Base-by-base conservation (phyloP, 35 echinoderm and acorn worm genomes). In the Holothuria glaberrima region DNA sequence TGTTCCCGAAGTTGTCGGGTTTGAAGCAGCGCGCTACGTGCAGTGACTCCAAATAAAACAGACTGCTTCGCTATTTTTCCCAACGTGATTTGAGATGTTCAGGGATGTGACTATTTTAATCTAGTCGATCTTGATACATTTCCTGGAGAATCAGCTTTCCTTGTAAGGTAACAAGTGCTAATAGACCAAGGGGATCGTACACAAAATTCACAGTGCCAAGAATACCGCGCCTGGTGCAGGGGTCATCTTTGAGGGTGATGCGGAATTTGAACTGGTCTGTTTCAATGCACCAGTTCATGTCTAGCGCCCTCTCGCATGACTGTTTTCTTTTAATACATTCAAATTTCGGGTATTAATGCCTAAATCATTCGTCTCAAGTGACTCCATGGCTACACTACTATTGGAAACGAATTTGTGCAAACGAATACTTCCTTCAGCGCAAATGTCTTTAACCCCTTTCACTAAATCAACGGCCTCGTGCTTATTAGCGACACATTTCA, bases 21-120 rank as follows among this genome's bases (percentile, higher is more conserved):
- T 91, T 88, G 61, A 50, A 91, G 45, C 93, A 94, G 52, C 89
- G 60, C 18, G 54, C n/a, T 14, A 94, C 64, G 13, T 94, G 65
- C 6, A 94, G 59, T 20, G 36, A 21, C 26, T 59, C 36, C 25
- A 94, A 72, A 25, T 90, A 4, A 34, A 19, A 27, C 22, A 82
- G 22, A 13, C 75, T 30, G 30, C 34, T 27, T 27, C 31, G 73
- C 89, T 74, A 90, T n/a, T 13, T 48, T 28, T 82, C 48, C 91
- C 91, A 93, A 17, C 61, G 9, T 63, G 26, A 6, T 54, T 41
- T 27, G 24, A 81, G 34, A 12, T 48, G 70, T 26, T 88, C 75
- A 27, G 86, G 41, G 12, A 93, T 60, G 16, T 34, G 59, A 16
- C 31, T 41, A 29, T 93, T 74, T 86, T 86, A 93, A 63, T 89